Base-by-base conservation (phyloP, 1,140 invertebrate genomes). In the Neodiprion virginianus region DNA sequence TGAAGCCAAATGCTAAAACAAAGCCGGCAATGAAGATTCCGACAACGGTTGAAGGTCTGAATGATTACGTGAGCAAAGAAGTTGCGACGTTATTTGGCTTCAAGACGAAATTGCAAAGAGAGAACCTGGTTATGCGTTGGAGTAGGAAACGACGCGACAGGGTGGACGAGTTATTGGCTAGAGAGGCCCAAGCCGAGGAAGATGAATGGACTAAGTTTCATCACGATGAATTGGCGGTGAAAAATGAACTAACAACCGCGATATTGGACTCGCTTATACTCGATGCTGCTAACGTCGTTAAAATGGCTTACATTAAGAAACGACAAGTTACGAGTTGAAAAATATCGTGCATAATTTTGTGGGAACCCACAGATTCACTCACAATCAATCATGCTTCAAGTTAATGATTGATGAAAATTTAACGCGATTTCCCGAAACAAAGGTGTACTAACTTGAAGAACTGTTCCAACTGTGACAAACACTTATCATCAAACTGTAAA, bases 151-250 rank as follows among this genome's bases (percentile, higher is more conserved):
- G 93, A 79, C 86, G 93, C 50, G 93, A 95, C 79, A 89, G 91
- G 74, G 93, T 95, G 0, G 94, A 95, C 83, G 92, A 93, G 78
- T 85, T 95, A 67, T 83, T 95, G 49, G 91, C 94, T 2, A 85
- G 91, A 66, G 94, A 95, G 83, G 89, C 93, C 17, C 91, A 92
- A 74, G 91, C 91, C 48, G 93, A 94, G 80, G 94, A 95, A 83
- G 86, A 90, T 7, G 89, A 92, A 69, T 95, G 94, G 93, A 91
- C 92, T 0, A 92, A 93, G 79, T 95, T 93, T 81, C 91, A 93
- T 80, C 87, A 91, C 23, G 93, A 94, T 80, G 93, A 94, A 81
- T 81, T 92, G 2, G 88, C 90, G 10, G 91, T 95, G 5, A 95
- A 94, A 82, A 91, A 93, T 80, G 90, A 92, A 76, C 84, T 94